phyloP scores from a whole-genome alignment of 2,113 vertebrate species.

The Phainopepla nitens region DNA sequence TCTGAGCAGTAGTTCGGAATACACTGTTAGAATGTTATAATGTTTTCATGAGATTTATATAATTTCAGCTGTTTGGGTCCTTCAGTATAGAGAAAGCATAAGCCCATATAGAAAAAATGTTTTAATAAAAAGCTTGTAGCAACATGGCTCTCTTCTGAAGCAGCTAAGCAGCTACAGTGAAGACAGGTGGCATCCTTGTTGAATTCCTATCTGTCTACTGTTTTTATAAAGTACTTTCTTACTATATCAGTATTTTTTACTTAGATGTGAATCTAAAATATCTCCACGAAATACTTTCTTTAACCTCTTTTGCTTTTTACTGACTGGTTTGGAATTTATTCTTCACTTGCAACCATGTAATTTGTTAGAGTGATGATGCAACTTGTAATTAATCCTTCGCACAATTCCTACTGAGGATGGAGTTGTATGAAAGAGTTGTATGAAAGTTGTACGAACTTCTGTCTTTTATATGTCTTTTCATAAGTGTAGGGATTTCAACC shows the following conservation, averaged over 20 bases:
- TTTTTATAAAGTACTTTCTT: background rate
- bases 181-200: background rate
- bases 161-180: background rate
- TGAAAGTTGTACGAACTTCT: background rate
- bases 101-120: background rate
- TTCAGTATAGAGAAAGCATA: background rate
- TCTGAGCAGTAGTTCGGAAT: background rate
- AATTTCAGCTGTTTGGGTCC: background rate
- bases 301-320: background rate
- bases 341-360: background rate
- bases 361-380: background rate
- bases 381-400: background rate
- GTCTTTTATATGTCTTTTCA: background rate
- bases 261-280: background rate
- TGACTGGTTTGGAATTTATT: background rate
- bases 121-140: background rate
- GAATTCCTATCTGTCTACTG: background rate
- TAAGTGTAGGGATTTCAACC: background rate
- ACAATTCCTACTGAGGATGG: background rate
- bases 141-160: background rate
- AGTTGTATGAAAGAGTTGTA: background rate
- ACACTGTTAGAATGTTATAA: background rate
- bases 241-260: background rate
- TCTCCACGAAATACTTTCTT: background rate
- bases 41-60: background rate